Evolutionary conservation across 1,140 invertebrate genomes (phyloP).

Genomic region (Lutraria rhynchaena): DNA sequence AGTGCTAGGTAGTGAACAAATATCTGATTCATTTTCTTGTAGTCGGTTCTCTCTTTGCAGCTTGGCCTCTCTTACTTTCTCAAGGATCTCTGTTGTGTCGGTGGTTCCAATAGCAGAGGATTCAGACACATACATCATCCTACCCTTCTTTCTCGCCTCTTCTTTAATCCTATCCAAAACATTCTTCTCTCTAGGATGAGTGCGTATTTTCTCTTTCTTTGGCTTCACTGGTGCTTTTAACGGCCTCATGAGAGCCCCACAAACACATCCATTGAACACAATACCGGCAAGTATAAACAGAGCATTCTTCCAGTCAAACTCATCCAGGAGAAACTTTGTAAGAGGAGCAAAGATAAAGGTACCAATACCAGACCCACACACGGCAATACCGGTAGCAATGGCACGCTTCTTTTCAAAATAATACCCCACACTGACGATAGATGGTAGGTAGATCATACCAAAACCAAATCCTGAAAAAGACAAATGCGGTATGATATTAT

Average conservation of each 20-base stretch:
- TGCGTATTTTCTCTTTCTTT: slow-evolving; percentile 85
- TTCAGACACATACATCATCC: slow-evolving; percentile 37
- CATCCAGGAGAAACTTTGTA: slow-evolving; percentile 67
- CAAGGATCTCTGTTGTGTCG: slow-evolving; percentile 69
- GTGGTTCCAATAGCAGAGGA: slow-evolving; percentile 53
- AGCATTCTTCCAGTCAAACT: slow-evolving; percentile 92
- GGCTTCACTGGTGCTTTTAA: slow-evolving; percentile 86
- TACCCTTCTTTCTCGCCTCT: slow-evolving; percentile 66
- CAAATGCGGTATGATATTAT: no score
- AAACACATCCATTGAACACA: slow-evolving; percentile 95
- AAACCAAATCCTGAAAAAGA: slow-evolving; percentile 93
- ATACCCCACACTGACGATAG: slow-evolving; percentile 96
- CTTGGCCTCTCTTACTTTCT: slow-evolving; percentile 87
- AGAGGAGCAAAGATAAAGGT: slow-evolving; percentile 94
- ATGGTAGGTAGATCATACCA: slow-evolving; percentile 96
- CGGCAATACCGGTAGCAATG: slow-evolving; percentile 95
- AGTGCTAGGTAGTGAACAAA: slow-evolving; percentile 74
- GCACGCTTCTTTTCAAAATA: slow-evolving; percentile 96
- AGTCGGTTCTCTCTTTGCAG: slow-evolving; percentile 72
- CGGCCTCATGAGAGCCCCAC: slow-evolving; percentile 95
- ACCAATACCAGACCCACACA: slow-evolving; percentile 93
- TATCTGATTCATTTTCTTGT: slow-evolving; percentile 78
- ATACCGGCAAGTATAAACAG: slow-evolving; percentile 95
- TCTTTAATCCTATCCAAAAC: slow-evolving; percentile 76
- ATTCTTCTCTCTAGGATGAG: slow-evolving; percentile 70